Conservation (phyloP, 2,888 invertebrate genomes). For the Parthenolecanium corni region DNA sequence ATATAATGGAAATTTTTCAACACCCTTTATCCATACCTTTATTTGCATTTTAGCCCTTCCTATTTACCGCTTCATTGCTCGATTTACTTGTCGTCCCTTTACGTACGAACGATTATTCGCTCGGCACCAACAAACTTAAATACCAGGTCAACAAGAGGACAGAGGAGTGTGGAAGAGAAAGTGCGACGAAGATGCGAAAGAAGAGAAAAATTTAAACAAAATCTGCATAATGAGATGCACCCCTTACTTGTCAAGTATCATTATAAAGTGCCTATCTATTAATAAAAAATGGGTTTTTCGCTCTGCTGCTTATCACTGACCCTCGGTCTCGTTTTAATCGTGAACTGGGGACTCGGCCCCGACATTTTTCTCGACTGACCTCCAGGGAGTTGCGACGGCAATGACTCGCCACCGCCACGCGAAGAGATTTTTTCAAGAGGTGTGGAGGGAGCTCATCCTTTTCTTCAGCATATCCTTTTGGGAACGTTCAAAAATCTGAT, state of each 20-base stretch:
- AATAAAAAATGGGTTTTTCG: constrained; percentile 28
- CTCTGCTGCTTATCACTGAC: constrained; percentile 16
- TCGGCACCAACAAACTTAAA: too few relatives aligned
- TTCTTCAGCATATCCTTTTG: background rate
- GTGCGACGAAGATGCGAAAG: background rate
- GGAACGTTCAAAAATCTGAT: constrained; percentile 19
- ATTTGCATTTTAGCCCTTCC: too few relatives aligned
- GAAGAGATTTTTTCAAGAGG: constrained; percentile 5
- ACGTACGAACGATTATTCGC: too few relatives aligned
- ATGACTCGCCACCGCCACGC: too few relatives aligned
- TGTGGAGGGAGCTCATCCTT: background rate
- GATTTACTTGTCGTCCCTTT: too few relatives aligned
- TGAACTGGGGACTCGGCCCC: constrained; percentile 7
- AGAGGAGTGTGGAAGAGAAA: background rate
- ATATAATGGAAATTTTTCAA: too few relatives aligned
- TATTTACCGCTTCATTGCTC: too few relatives aligned
- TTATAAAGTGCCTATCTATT: constrained; percentile 25
- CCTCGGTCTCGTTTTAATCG: constrained; percentile 25
- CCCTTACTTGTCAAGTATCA: constrained; percentile 24
- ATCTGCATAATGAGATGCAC: constrained; percentile 27
- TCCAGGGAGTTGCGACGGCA: too few relatives aligned
- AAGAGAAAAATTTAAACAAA: constrained; percentile 9
- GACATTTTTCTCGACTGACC: constrained; percentile 12
- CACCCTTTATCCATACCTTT: too few relatives aligned
- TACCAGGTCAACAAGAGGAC: background rate